Evolutionary conservation across 2,113 vertebrate genomes (phyloP), one percentile per base, ranked within the genome.

Genomic region (Nanger granti): DNA sequence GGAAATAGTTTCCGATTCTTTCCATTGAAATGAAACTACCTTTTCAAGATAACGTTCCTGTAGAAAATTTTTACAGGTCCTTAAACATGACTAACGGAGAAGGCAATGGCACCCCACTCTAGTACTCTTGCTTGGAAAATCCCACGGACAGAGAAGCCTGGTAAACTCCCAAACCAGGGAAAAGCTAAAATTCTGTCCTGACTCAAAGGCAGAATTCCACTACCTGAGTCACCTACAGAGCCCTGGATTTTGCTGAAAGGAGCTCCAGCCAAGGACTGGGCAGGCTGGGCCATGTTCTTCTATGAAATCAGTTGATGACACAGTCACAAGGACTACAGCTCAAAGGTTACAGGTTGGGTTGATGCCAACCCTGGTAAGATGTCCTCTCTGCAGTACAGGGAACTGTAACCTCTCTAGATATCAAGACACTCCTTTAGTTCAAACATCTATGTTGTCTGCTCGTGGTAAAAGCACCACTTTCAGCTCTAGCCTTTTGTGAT

Each of bases 201-300:
- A 96, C 92, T 95, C 89, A 90, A 97, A 91, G 57, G 83, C 29
- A 87, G 47, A 91, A 96, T 92, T 89, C 44, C 55, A 96, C n/a
- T 29, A 83, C 80, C 64, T 93, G 84, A 95, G 73, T 95, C 96
- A 97, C 89, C 76, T 64, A 52, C 26, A 92, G 91, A 52, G 49
- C 52, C 34, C 91, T 93, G 95, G 93, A 52, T 92, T 95, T 98
- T 96, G 79, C 95, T 97, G 44, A 89, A 89, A 92, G 60, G 22
- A 90, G 96, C 85, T 64, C 59, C 59, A 83, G 59, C n/a, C 85
- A 93, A 89, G 28, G 57, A 91, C 0, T 14, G 26, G 66, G n/a
- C 95, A 96, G n/a, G 96, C 92, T 94, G 66, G 49, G 82, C 73
- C 95, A 91, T 62, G 83, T 87, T 87, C 60, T 66, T 80, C 83